Base-by-base conservation (phyloP, 2,797 vertebrate species). In the Lepilemur septentrionalis region DNA sequence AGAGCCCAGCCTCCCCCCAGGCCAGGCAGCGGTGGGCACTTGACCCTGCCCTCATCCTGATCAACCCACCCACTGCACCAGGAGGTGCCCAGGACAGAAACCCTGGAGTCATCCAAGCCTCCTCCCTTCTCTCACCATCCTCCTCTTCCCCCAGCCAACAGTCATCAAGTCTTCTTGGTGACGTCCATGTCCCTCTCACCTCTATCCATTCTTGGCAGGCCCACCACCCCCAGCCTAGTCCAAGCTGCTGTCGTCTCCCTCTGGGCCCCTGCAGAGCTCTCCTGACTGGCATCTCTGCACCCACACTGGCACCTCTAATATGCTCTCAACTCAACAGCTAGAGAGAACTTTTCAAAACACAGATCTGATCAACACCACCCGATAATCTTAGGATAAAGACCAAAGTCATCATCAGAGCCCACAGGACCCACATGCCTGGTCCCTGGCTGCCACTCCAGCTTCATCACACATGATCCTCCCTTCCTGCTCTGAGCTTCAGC, bases 21-120 rank as follows among this genome's bases (percentile, higher is more conserved):
- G 30, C 48, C 84, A n/a, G 50, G 25, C 25, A 55, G 30, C 10
- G 13, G 72, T 1, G 0, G 22, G 11, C 41, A 4, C 18, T 10
- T 4, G 5, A 7, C 41, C 35, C 59, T 5, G 12, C 30, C 57
- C 48, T 32, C 4, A 92, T 59, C 23, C 30, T 0, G 0, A 23
- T 28, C 82, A 69, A 3, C 14, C 41, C 43, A 32, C 70, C 41
- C 52, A 23, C 32, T 32, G 7, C 1, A 48, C 32, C 0, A 22
- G 4, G 10, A 43, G 30, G 13, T 41, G 2, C 12, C 46, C 65
- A 38, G 7, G 15, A 32, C 46, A 79, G 55, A 79, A 63, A 18
- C 7, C 55, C 5, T n/a, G 13, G 18, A 65, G 69, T 65, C 43
- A 59, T 9, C 7, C 28, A 4, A 46, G 10, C 1, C 23, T 15